Evolutionary conservation across 2,113 vertebrate species (phyloP).

Genomic region (Fregetta grallaria): DNA sequence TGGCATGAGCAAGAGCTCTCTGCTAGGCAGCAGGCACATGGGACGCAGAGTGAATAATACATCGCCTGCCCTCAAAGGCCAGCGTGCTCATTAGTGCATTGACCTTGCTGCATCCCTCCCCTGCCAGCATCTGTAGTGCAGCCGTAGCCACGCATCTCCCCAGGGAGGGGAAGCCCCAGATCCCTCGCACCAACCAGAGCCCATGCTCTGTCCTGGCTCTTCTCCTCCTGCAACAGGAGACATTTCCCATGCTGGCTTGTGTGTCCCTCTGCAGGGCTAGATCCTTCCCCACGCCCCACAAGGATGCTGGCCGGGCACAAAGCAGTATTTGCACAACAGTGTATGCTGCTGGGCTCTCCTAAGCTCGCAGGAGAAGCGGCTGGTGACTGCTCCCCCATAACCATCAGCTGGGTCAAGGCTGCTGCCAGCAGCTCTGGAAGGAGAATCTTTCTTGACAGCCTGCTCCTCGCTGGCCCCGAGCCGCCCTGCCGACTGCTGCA

Average conservation of each 20-base stretch:
- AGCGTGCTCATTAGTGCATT: not conserved
- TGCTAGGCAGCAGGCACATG: not conserved
- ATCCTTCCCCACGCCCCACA: not conserved
- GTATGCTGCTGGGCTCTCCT: not conserved
- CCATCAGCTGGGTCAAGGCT: fast-evolving
- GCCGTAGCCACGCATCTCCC: fast-evolving
- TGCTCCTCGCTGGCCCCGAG: not conserved
- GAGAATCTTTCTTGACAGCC: not conserved
- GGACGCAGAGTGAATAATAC: not conserved
- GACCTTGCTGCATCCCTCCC: not conserved
- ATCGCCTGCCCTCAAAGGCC: not conserved
- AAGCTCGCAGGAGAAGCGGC: fast-evolving
- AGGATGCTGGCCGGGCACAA: not conserved
- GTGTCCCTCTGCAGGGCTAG: not conserved
- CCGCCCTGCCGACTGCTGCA: not conserved
- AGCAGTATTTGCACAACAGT: not conserved
- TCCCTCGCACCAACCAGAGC: not conserved
- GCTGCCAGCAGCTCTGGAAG: not conserved
- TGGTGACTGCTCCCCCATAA: not conserved
- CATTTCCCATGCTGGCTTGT: not conserved
- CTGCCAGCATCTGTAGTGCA: fast-evolving
- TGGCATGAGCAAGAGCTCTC: not conserved
- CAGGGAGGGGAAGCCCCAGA: fast-evolving
- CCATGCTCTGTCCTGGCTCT: not conserved
- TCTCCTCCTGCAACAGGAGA: not conserved